Evolutionary conservation across 1,140 invertebrate species (phyloP), one percentile per base, ranked within the genome.

Genomic region (Choristoneura fumiferana): DNA sequence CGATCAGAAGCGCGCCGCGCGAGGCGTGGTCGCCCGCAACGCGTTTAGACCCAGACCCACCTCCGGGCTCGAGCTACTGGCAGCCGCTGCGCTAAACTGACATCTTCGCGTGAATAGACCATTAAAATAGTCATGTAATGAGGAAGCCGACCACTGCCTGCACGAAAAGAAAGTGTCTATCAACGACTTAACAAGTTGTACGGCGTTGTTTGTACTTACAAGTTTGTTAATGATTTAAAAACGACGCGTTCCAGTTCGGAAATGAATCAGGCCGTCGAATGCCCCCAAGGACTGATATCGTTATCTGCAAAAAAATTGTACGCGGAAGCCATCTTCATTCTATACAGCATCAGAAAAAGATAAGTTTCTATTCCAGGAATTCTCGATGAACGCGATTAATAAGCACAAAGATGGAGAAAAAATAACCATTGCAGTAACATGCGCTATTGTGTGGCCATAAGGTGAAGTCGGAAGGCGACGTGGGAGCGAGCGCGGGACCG

Each of bases 391-490:
- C 73, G 69, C 70, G 59, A 75, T 73, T 78, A 74, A 75, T 71
- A 69, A 73, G 78, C 71, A 83, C 74, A 72, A 75, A 79, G 73
- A 61, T 76, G 64, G 59, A 73, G 69, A 86, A 86, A 87, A 85
- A 83, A 75, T 75, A 66, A 71, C 65, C 75, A 74, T 73, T 77
- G 78, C 78, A 70, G 71, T 74, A 71, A 49, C 43, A 18, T 33
- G 43, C 22, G 71, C 81, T 71, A 86, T 86, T 88, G 81, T 87
- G 61, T 69, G 67, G 69, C 71, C 73, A 66, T 69, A 69, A 63
- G 62, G 63, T 69, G 63, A 67, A 75, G 76, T 71, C 69, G 74
- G 76, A 79, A 80, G 80, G 67, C 69, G 60, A 56, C 82, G 84
- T 82, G 83, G 76, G 85, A 84, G 73, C 67, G 65, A 64, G 62